A percentile compares a stretch with the other conserved stretches of the same genome.
Evolutionary conservation across 2,113 vertebrate genomes (phyloP).

Genomic region (Phasianus colchicus): DNA sequence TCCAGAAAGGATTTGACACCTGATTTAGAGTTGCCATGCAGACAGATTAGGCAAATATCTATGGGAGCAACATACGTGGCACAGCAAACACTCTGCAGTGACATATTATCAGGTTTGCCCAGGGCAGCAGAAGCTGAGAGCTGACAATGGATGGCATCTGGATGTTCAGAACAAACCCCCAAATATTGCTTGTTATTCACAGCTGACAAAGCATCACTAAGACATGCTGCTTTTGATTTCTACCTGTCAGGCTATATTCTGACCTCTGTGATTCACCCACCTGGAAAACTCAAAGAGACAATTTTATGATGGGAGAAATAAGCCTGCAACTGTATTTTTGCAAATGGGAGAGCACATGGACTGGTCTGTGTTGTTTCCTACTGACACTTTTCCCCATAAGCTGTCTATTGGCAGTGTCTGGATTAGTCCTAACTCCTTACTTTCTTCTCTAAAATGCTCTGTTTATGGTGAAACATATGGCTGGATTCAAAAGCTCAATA

Average conservation of each 20-base stretch:
- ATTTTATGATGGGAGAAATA: constrained; percentile 39
- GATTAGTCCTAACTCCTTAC: not conserved
- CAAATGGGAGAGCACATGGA: constrained; percentile 7
- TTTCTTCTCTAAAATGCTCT: not conserved
- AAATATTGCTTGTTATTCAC: constrained; percentile 54
- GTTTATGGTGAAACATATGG: not conserved
- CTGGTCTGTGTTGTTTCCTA: not conserved
- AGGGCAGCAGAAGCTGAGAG: constrained; percentile 40
- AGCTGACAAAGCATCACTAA: constrained; percentile 63
- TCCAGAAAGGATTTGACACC: constrained; percentile 14
- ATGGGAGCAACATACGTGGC: not conserved
- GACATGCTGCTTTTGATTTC: constrained; percentile 65
- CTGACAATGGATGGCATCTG: constrained; percentile 44
- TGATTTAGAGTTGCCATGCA: not conserved
- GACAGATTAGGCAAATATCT: constrained; percentile 22
- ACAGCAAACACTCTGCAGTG: not conserved
- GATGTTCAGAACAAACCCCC: constrained; percentile 47
- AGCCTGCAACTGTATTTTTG: constrained; percentile 40
- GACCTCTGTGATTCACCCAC: constrained; percentile 45
- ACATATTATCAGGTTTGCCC: not conserved
- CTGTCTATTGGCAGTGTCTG: not conserved
- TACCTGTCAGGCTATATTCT: constrained; percentile 63
- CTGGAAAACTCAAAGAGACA: constrained; percentile 65
- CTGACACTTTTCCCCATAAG: not conserved
- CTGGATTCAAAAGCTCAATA: not conserved